These are phyloP conservation scores for Linurgus olivaceus DNA, from an alignment of 2,797 vertebrate species.

Conservation along the genomic window DNA sequence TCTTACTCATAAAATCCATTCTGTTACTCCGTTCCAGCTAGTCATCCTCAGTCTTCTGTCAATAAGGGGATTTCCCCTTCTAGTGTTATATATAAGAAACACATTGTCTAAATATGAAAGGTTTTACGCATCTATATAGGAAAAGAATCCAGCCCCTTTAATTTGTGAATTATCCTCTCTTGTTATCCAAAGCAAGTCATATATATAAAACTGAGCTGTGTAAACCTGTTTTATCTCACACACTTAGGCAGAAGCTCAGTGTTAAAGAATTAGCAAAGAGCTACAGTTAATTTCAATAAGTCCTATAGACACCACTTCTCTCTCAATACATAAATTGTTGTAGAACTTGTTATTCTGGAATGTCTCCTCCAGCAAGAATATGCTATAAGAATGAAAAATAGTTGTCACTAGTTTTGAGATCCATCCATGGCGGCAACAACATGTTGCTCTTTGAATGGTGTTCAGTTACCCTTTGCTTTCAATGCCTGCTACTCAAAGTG, in stretches of 20 bases:
- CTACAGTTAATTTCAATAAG: not conserved
- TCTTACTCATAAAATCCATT: not conserved
- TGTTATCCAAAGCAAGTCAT: not conserved
- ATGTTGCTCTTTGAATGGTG: not conserved
- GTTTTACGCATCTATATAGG: not conserved
- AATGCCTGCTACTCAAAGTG: not conserved
- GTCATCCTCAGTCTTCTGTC: not conserved
- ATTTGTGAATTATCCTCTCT: not conserved
- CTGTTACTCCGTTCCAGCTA: not conserved
- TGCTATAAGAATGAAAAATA: not conserved
- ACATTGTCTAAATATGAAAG: not conserved
- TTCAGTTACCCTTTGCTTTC: not conserved
- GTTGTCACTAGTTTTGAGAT: not conserved
- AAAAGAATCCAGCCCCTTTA: not conserved
- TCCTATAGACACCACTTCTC: not conserved
- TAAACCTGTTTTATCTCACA: not conserved
- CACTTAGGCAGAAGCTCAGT: not conserved
- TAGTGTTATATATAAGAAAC: not conserved
- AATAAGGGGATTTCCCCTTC: not conserved
- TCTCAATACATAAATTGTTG: not conserved
- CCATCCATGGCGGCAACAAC: not conserved
- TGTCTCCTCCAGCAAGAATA: not conserved
- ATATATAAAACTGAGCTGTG: not conserved
- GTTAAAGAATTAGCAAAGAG: not conserved
- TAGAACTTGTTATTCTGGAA: not conserved